Evolutionary conservation across 2,888 invertebrate genomes (phyloP).

Genomic region (Drosophila aldrichi): DNA sequence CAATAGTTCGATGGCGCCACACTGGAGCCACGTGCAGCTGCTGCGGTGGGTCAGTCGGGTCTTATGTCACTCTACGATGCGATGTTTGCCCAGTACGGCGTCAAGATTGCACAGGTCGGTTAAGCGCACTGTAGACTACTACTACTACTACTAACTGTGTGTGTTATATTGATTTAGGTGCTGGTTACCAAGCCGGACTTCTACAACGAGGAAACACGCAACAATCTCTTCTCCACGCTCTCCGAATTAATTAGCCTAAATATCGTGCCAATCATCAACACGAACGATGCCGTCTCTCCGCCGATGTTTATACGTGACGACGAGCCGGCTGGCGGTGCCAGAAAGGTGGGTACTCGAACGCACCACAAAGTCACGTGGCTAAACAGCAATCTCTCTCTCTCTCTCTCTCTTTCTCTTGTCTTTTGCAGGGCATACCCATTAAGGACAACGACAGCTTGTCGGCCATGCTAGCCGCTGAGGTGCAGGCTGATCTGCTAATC

Average conservation of each 20-base stretch:
- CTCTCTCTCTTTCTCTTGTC: background rate
- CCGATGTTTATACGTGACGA: constrained; percentile 95
- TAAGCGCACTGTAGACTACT: background rate
- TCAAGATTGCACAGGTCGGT: constrained; percentile 97
- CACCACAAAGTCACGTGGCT: constrained; percentile 2
- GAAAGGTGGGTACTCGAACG: constrained; percentile 86
- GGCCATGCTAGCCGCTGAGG: constrained; percentile 97
- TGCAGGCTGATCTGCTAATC: constrained; percentile 96
- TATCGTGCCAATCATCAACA: constrained; percentile 99
- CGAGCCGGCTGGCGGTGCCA: constrained; percentile 90
- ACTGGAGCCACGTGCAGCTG: constrained; percentile 95
- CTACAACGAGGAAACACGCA: constrained; percentile 97
- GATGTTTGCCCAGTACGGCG: constrained; percentile 99
- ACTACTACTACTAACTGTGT: constrained; percentile 11
- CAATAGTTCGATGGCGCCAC: constrained; percentile 89
- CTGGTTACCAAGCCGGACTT: constrained; percentile 99
- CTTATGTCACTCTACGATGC: constrained; percentile 99
- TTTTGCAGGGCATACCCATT: constrained; percentile 91
- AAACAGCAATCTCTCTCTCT: background rate
- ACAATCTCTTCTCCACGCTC: constrained; percentile 96
- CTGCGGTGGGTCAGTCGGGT: constrained; percentile 99
- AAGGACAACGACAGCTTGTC: constrained; percentile 99
- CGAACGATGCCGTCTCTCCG: constrained; percentile 99
- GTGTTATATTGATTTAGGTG: constrained; percentile 87
- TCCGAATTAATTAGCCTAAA: constrained; percentile 97